Percentiles rank a stretch among this genome's conserved stretches.
Conservation (phyloP, 2,888 invertebrate species). For the Pyrrhosoma nymphula region DNA sequence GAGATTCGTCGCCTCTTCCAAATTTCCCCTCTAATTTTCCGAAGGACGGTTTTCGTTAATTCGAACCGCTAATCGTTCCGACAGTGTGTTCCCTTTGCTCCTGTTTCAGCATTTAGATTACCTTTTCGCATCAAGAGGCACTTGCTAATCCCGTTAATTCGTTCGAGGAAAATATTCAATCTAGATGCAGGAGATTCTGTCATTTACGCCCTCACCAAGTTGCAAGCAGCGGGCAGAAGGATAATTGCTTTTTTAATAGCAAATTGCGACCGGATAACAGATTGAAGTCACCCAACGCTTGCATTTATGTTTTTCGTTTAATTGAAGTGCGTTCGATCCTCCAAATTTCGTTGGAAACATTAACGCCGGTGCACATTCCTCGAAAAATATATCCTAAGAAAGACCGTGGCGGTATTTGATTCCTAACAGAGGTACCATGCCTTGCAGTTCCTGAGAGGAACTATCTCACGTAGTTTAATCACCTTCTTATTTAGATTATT, state of each 20-base stretch:
- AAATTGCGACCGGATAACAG: neutral
- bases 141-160: neutral
- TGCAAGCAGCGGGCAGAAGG: neutral
- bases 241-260: constrained; percentile 46
- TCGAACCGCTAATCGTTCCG: neutral
- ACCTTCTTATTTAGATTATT: neutral
- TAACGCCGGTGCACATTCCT: neutral
- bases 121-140: neutral
- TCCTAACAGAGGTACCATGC: neutral
- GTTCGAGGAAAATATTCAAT: neutral
- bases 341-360: neutral
- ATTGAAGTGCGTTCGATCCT: neutral
- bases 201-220: neutral
- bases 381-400: neutral
- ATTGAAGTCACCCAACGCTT: neutral
- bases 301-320: neutral
- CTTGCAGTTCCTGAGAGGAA: neutral
- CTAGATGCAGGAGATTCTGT: neutral
- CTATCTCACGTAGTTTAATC: neutral
- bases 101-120: neutral
- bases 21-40: too few species aligned
- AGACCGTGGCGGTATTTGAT: neutral
- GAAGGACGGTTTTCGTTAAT: neutral
- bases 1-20: too few species aligned
- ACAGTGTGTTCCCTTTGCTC: too few species aligned